Evolutionary conservation across 2,797 vertebrate genomes (phyloP), one percentile per base, ranked within the genome.

Genomic region (Halcyon leucocephala): DNA sequence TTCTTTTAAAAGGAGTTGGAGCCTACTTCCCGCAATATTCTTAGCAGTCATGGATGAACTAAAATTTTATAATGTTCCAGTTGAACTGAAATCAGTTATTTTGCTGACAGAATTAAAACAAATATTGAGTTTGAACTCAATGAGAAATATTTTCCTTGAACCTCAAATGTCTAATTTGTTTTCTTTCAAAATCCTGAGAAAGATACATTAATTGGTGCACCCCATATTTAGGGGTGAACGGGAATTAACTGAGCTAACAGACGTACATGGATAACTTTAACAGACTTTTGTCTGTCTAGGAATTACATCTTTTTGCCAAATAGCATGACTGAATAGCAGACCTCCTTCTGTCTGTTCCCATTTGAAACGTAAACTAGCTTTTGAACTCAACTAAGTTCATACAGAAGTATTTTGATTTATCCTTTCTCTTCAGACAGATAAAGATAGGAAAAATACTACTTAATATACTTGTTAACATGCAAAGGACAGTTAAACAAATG

Each of bases 81-180:
- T 67, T 86, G 70, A 95, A 79, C 28, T 84, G 61, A 84, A 92
- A 76, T 90, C 28, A 71, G 83, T 94, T 94, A 86, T 93, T 92
- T 93, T 84, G 61, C 62, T 93, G 83, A 65, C 33, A 65, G 58
- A 92, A 86, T 90, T 78, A 62, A 92, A 83, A 84, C 57, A 92
- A 92, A 86, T 71, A 76, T 4, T 76, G 65, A 49, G 33, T 61
- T 90, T 79, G 25, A 84, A 61, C 62, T 94, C 58, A 65, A 48
- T 94, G 70, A 52, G 22, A 90, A 72, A 69, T 78, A 18, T 82
- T 97, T 92, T 86, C 28, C 12, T 71, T 49, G 54, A 92, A 51
- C 37, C 21, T 65, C 29, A 67, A 18, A 69, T 86, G 4, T 41
- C 49, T 52, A n/a, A 17, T 88, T 52, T 86, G 19, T 81, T 93